Percentiles rank a stretch among this genome's conserved stretches.
These are phyloP conservation scores for Saguinus midas DNA, from an alignment of 2,113 vertebrate genomes.

Conservation along the genomic window DNA sequence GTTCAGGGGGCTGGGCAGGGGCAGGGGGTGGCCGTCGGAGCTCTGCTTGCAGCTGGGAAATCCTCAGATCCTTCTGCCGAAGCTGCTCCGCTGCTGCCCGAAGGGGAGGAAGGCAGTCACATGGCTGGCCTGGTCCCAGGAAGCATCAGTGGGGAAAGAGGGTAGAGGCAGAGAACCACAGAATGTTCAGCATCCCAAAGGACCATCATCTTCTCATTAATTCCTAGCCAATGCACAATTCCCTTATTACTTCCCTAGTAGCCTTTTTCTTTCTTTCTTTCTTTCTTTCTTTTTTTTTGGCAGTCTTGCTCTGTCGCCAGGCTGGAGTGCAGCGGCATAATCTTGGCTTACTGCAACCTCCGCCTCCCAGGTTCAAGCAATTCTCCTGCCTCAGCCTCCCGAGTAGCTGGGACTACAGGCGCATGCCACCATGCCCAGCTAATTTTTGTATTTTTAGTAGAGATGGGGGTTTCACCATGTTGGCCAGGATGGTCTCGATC, in stretches of 20 bases:
- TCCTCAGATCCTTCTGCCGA: slow-evolving; percentile 85
- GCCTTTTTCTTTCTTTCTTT: background rate
- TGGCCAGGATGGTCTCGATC: too few relatives aligned
- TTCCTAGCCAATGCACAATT: background rate
- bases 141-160: background rate
- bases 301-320: too few relatives aligned
- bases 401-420: too few relatives aligned
- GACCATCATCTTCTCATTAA: background rate
- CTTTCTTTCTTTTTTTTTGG: background rate
- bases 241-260: background rate
- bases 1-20: slow-evolving; percentile 81
- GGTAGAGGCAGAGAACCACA: slow-evolving; percentile 24
- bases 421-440: too few relatives aligned
- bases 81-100: slow-evolving; percentile 81
- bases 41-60: slow-evolving; percentile 88
- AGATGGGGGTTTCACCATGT: too few relatives aligned
- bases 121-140: slow-evolving; percentile 88
- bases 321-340: too few relatives aligned
- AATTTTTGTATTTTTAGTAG: too few relatives aligned
- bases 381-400: too few relatives aligned
- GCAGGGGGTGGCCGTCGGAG: slow-evolving; percentile 84
- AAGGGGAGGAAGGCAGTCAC: slow-evolving; percentile 86
- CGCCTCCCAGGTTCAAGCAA: too few relatives aligned
- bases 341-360: too few relatives aligned
- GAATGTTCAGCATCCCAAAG: slow-evolving; percentile 23